Base-by-base conservation (phyloP, 2,797 vertebrate species). In the Hemibagrus guttatus region DNA sequence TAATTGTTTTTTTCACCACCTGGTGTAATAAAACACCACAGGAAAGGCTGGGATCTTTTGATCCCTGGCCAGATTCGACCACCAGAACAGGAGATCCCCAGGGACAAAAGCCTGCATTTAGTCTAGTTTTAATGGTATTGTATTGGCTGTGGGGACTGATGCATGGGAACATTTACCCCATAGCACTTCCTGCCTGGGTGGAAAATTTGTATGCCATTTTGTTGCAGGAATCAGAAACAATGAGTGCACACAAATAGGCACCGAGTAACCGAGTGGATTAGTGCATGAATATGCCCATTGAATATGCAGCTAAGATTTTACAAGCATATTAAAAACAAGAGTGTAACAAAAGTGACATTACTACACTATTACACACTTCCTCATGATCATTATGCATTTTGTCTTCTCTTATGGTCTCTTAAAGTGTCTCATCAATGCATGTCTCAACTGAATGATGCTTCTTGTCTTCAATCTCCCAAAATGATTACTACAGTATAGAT, bases 31-130 rank as follows among this genome's bases (percentile, higher is more conserved):
- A 64, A 75, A 74, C 66, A 81, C 31, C 59, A 28, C 31, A n/a
- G 78, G 74, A 85, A 81, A 66, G n/a, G 21, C 26, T 58, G 14
- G 61, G n/a, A 75, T 66, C 54, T 63, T 78, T 83, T 78, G 84
- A 71, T 85, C 84, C 78, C 16, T 78, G 42, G 56, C 76, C 66
- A 84, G 83, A 54, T 81, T 74, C 28, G 7, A 66, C 39, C 83
- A 85, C 86, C 75, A 81, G 75, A 81, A 35, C 59, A 46, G 16
- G n/a, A 80, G 21, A 58, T 11, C 63, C 35, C 19, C 59, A 28
- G 7, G 52, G n/a, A 88, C 84, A 85, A 88, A 88, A 79, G 87
- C 31, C 35, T 85, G 72, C 84, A 85, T 88, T 85, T 35, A 88
- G 61, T 23, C 21, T 63, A n/a, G 59, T 39, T 85, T 66, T 68